phyloP scores from a whole-genome alignment of 2,888 invertebrate species.

The Meta bourneti region DNA sequence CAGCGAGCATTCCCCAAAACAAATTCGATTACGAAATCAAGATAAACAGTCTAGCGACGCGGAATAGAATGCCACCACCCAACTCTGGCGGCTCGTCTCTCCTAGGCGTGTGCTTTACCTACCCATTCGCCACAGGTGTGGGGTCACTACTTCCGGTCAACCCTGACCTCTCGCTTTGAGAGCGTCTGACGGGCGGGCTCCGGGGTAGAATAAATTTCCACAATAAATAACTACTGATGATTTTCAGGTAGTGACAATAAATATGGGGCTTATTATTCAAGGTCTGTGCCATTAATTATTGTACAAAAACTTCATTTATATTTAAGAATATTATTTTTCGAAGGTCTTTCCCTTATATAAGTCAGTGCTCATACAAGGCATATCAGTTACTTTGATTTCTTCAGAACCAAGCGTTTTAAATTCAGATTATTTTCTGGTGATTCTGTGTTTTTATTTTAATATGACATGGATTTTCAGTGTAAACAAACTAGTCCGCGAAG shows the following conservation, averaged over 20 bases:
- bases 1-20: no score
- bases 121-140: constrained; percentile 55
- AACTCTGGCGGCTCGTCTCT: no score
- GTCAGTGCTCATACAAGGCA: not conserved
- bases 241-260: constrained; percentile 45
- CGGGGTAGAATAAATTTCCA: not conserved
- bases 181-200: constrained; percentile 30
- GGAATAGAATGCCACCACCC: no score
- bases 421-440: no score
- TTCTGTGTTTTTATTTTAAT: no score
- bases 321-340: not conserved
- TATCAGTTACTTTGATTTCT: not conserved
- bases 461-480: no score
- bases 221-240: constrained; percentile 3
- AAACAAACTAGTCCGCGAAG: no score
- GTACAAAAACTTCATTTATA: not conserved
- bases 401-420: not conserved
- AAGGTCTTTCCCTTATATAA: not conserved
- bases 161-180: constrained; percentile 49
- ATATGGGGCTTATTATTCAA: constrained; percentile 62
- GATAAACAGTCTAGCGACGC: no score
- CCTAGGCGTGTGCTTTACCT: constrained; percentile 39
- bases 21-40: no score
- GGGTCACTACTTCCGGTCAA: constrained; percentile 74
- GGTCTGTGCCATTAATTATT: constrained; percentile 46